These are phyloP conservation scores for Nannoperca obscura DNA, from an alignment of 2,797 vertebrate species.

Conservation along the genomic window DNA sequence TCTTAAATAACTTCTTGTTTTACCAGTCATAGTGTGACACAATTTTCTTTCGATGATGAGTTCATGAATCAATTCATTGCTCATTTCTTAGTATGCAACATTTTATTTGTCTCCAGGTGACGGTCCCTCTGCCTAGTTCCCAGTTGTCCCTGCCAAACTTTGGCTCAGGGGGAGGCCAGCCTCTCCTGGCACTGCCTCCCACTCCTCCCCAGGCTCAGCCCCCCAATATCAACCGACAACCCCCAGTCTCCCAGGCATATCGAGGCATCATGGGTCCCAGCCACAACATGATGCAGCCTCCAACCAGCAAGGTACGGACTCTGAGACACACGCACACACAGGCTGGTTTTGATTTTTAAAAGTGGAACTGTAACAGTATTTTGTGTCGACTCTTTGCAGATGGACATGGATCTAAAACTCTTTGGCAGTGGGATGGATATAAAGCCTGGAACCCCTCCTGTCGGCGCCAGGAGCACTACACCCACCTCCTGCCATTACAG, in stretches of 20 bases:
- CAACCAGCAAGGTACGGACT: conserved; percentile 89
- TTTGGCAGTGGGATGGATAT: conserved; percentile 96
- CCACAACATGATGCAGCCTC: conserved; percentile 93
- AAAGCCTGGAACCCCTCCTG: conserved; percentile 96
- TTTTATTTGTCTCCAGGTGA: conserved; percentile 84
- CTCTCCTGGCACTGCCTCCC: conserved; percentile 94
- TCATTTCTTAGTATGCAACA: neutral
- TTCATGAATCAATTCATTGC: neutral
- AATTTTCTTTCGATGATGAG: neutral
- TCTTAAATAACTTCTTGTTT: neutral
- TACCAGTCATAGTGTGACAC: neutral
- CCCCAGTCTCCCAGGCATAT: conserved; percentile 92
- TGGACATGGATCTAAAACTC: conserved; percentile 98
- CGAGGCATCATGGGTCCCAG: conserved; percentile 92
- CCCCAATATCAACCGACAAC: conserved; percentile 91
- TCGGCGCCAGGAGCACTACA: conserved; percentile 93
- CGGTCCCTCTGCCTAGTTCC: conserved; percentile 93
- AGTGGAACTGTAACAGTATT: neutral
- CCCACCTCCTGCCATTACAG: conserved; percentile 97
- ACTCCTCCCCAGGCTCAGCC: conserved; percentile 92
- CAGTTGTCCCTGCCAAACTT: conserved; percentile 95
- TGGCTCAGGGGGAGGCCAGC: conserved; percentile 93
- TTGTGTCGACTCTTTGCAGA: conserved; percentile 79
- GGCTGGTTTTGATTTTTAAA: neutral
- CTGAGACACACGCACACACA: neutral